Evolutionary conservation across 2,113 vertebrate species (phyloP), one percentile per base, ranked within the genome.

Genomic region (Ctenodactylus gundi): DNA sequence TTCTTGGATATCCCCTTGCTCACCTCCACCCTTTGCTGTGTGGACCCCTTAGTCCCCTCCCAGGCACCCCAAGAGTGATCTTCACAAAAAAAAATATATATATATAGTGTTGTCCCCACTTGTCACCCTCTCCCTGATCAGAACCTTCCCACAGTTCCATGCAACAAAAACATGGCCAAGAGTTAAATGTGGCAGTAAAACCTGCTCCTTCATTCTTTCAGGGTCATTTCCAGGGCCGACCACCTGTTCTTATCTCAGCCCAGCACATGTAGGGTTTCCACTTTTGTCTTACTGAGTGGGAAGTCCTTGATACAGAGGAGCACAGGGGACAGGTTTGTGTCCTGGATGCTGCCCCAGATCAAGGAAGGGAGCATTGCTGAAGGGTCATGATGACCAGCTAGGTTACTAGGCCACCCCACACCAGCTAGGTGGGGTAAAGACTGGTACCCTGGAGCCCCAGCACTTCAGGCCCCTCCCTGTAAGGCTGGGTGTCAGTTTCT

Each of bases 321-420:
- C 3, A 0, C 2, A 6, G 21, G 11, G 65, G 9, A 20, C 18
- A 9, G 36, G 58, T n/a, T n/a, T 34, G 46, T 3, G 0, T 11
- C 27, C 18, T 0, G 2, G 31, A 18, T 53, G 11, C 44, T 39
- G 39, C 58, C 46, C 49, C 17, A n/a, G 46, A 25, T 65, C 21
- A 64, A 78, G 55, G 70, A 6, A 23, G 12, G 77, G 39, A 21
- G 4, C 18, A 39, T 20, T 25, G 5, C 0, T 39, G 23, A 23
- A 46, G 46, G 27, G 39, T 6, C 1, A 3, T n/a, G 72, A 31
- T 25, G 23, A 58, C 86, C 3, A 14, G 57, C 83, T 21, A n/a
- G 17, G n/a, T 15, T 20, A 1, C 41, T 41, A 11, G n/a, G 51
- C 65, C 36, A 2, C 1, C n/a, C 58, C 2, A 2, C 5, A 3